A percentile compares a stretch with the other conserved stretches of the same genome.
Evolutionary conservation across 2,797 vertebrate genomes (phyloP).

Genomic region (Cyclopterus lumpus): DNA sequence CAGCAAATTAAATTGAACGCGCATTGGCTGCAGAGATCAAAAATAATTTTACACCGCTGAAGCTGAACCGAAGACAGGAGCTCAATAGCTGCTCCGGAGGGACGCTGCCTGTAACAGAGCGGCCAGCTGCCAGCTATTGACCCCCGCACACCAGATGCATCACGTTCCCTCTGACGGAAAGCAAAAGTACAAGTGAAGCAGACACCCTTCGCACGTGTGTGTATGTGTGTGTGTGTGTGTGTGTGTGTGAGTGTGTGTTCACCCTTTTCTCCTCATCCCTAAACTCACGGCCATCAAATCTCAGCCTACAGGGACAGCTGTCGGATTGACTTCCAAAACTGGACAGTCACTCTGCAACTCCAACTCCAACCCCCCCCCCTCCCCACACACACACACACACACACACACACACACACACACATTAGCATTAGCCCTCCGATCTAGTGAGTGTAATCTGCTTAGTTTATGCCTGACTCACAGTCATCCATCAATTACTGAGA

Average conservation of each 20-base stretch:
- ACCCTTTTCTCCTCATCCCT: constrained; percentile 38
- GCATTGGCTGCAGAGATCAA: constrained; percentile 44
- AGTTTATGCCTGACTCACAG: constrained; percentile 75
- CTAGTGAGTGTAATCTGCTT: constrained; percentile 76
- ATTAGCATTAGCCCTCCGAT: constrained; percentile 59
- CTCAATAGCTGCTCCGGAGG: constrained; percentile 58
- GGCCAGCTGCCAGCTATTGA: constrained; percentile 75
- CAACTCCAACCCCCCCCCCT: constrained; percentile 26
- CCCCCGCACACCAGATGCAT: constrained; percentile 63
- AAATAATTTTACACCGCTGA: constrained; percentile 64
- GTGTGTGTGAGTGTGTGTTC: constrained; percentile 9
- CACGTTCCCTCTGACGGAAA: constrained; percentile 54
- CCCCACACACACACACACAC: constrained; percentile 13
- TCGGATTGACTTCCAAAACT: constrained; percentile 66
- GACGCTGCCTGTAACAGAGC: constrained; percentile 65
- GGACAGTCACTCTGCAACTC: constrained; percentile 65
- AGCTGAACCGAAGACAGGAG: constrained; percentile 55
- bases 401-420: constrained; percentile 29
- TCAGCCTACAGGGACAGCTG: constrained; percentile 66
- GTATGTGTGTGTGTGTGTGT: background rate
- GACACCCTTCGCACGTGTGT: background rate
- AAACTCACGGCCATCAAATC: constrained; percentile 61
- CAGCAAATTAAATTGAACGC: constrained; percentile 39
- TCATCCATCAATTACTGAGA: constrained; percentile 81
- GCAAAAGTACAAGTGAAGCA: constrained; percentile 29